Evolutionary conservation across 2,113 vertebrate genomes (phyloP), one percentile per base, ranked within the genome.

Genomic region (Leptobrachium ailaonicum): DNA sequence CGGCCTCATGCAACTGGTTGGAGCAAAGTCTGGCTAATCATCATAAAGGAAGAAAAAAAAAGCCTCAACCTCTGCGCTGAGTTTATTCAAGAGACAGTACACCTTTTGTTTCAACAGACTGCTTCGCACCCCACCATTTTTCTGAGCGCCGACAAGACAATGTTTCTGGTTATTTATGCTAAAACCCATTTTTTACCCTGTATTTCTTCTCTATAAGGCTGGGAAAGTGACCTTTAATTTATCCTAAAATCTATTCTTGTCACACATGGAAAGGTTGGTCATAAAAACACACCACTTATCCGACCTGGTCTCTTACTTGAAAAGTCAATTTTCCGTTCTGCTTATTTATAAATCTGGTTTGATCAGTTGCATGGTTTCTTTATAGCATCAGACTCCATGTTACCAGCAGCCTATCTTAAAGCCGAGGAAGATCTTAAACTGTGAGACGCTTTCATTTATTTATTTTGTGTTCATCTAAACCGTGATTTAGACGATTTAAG

Each of bases 1-100:
- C 41, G 96, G 96, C 87, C 91, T 98, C 56, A 97, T 98, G 91
- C 83, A 85, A 74, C 91, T 98, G 83, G 95, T 98, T 85, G 94
- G 94, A 77, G 83, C 89, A 77, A 97, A 94, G 84, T 97, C 96
- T 0, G 95, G 92, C 67, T 98, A 91, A 93, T 68, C 67, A 2
- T 77, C 32, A 82, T 79, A 84, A 86, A 83, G 12, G 2, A 32
- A 32, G 85, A 86, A 83, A 14, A 2, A 6, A 2, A 75, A 73
- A 68, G 45, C 78, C 83, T 71, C 1, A 14, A 1, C 63, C 44
- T 41, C 79, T 83, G 73, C 74, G 73, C 72, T 80, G 83, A 85
- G 84, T 84, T 76, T 32, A 82, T 82, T 41, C 85, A 90, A 92
- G 87, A 92, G 88, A 93, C 88, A 89, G 90, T 88, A 88, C 82